Evolutionary conservation across 2,888 invertebrate species (phyloP), one percentile per base, ranked within the genome.

Genomic region (Sycophila texana): DNA sequence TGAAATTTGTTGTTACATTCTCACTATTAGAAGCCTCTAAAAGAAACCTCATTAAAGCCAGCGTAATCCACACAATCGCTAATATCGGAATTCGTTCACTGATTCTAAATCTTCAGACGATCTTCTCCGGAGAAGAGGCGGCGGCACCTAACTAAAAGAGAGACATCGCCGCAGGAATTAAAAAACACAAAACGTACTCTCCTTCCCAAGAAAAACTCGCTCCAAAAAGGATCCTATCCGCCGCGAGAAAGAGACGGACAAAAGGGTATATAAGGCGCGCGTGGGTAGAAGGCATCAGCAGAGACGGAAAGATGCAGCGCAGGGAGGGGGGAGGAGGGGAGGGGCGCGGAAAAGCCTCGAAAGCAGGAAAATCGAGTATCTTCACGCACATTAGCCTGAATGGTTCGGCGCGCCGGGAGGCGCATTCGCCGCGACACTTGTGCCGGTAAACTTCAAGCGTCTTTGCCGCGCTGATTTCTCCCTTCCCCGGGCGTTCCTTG

Each of bases 391-490:
- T 77, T 74, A 68, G 78, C 68, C 26, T 49, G 73, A 77, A 77
- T 68, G 55, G 53, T 26, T 10, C 26, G 72, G 55, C 53, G 68
- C 63, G 47, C 55, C 55, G 26, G 68, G 70, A 39, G 70, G 70
- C 70, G 58, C 58, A 26, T 61, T 53, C 53, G 53, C 53, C 61
- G 68, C 72, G 72, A 75, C 75, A 72, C 79, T 75, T 61, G 71
- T 61, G 76, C 85, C 89, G 90, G 90, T 85, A 86, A 89, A 90
- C 89, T 89, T 90, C 90, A 90, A 90, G 86, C 85, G 87, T 89
- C 90, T 89, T 89, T 89, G 81, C 84, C 81, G 80, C 68, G 20
- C 76, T 86, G 87, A 86, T 87, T 86, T 85, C 85, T 82, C 83
- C 73, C 66, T 51, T 13, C 12, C 47, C 49, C 20, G 16, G n/a